Evolutionary conservation across 2,888 invertebrate species (phyloP), one percentile per base, ranked within the genome.

Genomic region (Callinectes sapidus): DNA sequence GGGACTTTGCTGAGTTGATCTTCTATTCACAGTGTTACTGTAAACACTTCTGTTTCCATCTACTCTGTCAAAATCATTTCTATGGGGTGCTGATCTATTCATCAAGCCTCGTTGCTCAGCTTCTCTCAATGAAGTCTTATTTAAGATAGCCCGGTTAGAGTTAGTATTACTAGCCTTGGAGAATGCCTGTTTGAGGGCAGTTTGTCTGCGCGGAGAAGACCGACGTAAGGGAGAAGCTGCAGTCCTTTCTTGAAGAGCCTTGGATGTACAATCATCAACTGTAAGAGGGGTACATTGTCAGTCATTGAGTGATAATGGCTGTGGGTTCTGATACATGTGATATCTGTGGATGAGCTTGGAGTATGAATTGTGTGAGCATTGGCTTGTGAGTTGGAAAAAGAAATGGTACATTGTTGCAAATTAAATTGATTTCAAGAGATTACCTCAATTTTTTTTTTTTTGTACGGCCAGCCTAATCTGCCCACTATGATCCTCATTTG

Each of bases 151-250:
- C 14, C 61, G 54, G 39, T 88, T 81, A 14, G 55, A 88, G 66
- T 81, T 89, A 39, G 85, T 18, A 23, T 81, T 89, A 39, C 89
- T 18, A 23, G 14, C 32, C n/a, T 28, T 5, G 35, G 89, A 89
- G 39, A 77, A 32, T 42, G 89, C 91, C 48, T 66, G 88, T 71
- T 35, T 39, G 16, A 35, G 48, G 32, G 77, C 87, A 5, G 89
- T 39, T 48, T 93, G 89, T 42, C 87, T 91, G 89, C 88, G 91
- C 32, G 92, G 89, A 16, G 92, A 93, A 14, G 92, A 39, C 32
- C 92, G 90, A 3, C 91, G 90, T 23, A 81, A 28, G n/a, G 71
- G 28, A 28, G 81, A 81, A 32, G 35, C 81, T 16, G 35, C 35
- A 35, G 35, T 71, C 28, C 28, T n/a, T 2, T 89, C 89, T 42